phyloP scores from a whole-genome alignment of 2,888 invertebrate genomes.

The Epiblema foenella region DNA sequence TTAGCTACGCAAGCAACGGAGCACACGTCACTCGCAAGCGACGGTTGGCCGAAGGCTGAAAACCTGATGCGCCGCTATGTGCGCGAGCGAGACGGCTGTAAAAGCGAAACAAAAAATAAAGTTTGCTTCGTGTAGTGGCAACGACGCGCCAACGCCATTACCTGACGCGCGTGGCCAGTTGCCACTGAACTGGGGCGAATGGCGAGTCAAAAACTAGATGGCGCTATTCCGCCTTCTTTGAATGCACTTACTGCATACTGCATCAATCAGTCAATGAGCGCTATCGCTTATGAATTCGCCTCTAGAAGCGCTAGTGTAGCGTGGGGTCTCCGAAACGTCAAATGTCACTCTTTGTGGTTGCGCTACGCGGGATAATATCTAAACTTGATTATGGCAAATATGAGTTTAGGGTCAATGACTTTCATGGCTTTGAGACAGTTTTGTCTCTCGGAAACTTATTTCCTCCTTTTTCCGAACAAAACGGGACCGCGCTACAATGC shows the following conservation, averaged over 20 bases:
- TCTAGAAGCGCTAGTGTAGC: too few relatives aligned
- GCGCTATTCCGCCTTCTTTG: conserved; percentile 26
- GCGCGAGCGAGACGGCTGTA: conserved; percentile 37
- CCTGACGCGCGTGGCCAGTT: conserved; percentile 28
- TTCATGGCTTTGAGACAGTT: too few relatives aligned
- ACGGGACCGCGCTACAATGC: too few relatives aligned
- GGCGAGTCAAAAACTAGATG: conserved; percentile 42
- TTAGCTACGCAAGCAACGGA: conserved; percentile 54
- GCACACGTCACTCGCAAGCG: conserved; percentile 65
- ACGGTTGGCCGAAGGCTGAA: conserved; percentile 76
- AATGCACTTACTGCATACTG: conserved; percentile 20
- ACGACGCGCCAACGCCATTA: conserved; percentile 38
- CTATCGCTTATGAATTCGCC: too few relatives aligned
- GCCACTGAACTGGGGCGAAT: conserved; percentile 18
- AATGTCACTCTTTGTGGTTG: too few relatives aligned
- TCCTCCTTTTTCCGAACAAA: too few relatives aligned
- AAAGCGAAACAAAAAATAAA: conserved; percentile 39
- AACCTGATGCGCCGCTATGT: conserved; percentile 36
- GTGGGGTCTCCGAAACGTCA: too few relatives aligned
- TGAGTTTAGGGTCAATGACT: too few relatives aligned
- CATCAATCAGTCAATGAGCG: too few relatives aligned
- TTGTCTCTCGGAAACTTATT: too few relatives aligned
- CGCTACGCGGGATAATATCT: too few relatives aligned
- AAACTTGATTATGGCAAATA: too few relatives aligned
- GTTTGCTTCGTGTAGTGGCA: conserved; percentile 40